Conservation (phyloP, 2,888 invertebrate genomes). For the Catocala sponsa region DNA sequence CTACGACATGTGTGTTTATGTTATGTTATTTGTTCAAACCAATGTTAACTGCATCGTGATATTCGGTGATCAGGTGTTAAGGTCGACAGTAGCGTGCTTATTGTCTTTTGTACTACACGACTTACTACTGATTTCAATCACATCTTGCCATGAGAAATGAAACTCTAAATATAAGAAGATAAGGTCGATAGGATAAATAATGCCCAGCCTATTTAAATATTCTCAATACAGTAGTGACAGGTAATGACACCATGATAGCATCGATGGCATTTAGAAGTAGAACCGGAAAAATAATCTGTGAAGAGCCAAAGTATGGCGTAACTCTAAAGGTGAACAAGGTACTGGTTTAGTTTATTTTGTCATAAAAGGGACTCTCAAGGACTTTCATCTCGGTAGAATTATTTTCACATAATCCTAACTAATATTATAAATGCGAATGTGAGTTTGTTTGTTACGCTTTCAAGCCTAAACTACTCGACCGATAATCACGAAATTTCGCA, state of each 20-base stretch:
- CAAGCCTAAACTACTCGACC: too few relatives aligned
- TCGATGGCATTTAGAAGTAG: constrained; percentile 54
- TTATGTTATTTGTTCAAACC: constrained; percentile 20
- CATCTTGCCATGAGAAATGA: too few relatives aligned
- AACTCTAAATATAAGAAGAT: too few relatives aligned
- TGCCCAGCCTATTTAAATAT: not conserved
- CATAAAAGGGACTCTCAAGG: constrained; percentile 53
- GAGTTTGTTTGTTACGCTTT: too few relatives aligned
- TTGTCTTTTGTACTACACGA: constrained; percentile 27
- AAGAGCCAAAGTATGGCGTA: constrained; percentile 48
- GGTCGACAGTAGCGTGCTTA: constrained; percentile 32
- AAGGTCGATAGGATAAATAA: too few relatives aligned
- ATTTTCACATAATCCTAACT: not conserved
- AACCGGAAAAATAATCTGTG: constrained; percentile 53
- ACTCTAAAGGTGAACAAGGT: constrained; percentile 65
- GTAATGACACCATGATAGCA: constrained; percentile 36
- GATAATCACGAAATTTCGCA: too few relatives aligned
- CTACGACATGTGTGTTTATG: constrained; percentile 14
- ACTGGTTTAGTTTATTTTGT: constrained; percentile 39
- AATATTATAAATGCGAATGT: too few relatives aligned
- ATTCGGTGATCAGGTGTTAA: constrained; percentile 36
- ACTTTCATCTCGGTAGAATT: constrained; percentile 19
- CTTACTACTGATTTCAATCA: not conserved
- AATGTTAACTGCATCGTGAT: constrained; percentile 33
- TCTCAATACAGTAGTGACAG: constrained; percentile 5